These are phyloP conservation scores for Leptatherina wallacei DNA, from an alignment of 2,797 vertebrate genomes.

Conservation along the genomic window DNA sequence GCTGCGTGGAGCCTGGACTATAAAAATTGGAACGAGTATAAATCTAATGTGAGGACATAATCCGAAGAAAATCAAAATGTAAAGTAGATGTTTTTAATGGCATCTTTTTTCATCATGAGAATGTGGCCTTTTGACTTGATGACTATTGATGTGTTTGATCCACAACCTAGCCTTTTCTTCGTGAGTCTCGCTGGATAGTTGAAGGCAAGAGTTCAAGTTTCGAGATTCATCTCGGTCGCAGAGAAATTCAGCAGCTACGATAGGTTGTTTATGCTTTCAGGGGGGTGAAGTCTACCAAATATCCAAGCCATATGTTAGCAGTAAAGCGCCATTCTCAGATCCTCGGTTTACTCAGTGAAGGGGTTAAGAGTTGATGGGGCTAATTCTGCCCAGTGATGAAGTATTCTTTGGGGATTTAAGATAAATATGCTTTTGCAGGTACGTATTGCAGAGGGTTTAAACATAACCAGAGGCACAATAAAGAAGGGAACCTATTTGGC, in stretches of 20 bases:
- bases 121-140: conserved; percentile 62
- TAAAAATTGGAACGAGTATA: conserved; percentile 79
- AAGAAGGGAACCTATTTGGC: conserved; percentile 6
- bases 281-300: conserved; percentile 34
- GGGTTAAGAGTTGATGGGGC: conserved; percentile 68
- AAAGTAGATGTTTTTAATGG: conserved; percentile 79
- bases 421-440: conserved; percentile 49
- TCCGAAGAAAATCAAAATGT: conserved; percentile 80
- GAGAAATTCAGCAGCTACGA: conserved; percentile 27
- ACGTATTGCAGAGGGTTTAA: conserved; percentile 47
- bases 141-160: conserved; percentile 71
- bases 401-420: conserved; percentile 56
- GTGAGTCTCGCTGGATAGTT: conserved; percentile 13
- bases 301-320: conserved; percentile 62
- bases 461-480: conserved; percentile 29
- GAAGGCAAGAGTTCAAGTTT: conserved; percentile 27
- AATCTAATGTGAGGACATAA: conserved; percentile 76
- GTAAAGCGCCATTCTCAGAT: conserved; percentile 22
- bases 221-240: conserved; percentile 13
- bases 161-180: conserved; percentile 31
- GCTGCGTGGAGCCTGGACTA: conserved; percentile 57
- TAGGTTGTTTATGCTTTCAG: conserved; percentile 42
- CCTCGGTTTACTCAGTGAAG: conserved; percentile 63
- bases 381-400: conserved; percentile 62
- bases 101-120: conserved; percentile 68